Base-by-base conservation (phyloP, 2,888 invertebrate species). In the Acleris cristana region DNA sequence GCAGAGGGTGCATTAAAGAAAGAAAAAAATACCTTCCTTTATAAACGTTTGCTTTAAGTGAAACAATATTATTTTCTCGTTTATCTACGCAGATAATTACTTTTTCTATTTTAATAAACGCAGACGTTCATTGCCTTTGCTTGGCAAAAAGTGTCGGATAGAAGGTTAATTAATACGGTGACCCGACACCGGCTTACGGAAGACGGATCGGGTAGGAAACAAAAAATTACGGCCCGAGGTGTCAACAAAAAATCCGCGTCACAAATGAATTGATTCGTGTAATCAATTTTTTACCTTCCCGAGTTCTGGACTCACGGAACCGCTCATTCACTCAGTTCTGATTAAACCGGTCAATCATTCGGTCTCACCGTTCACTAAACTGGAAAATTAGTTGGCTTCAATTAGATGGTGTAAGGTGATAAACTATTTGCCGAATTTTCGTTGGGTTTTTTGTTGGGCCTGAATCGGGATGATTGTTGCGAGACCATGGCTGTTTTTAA, bases 281-380 rank as follows among this genome's bases (percentile, higher is more conserved):
- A 89, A 89, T 89, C 87, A 88, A 85, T 88, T 89, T 89, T 89
- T 89, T 88, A 84, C 81, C 79, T 76, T 76, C 74, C 74, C n/a
- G 48, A 67, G 75, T 76, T 74, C 75, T 69, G 69, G 73, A 73
- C 64, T 69, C 68, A 65, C 72, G 76, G 80, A 79, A 79, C 73
- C 76, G 79, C 79, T 85, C 87, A 84, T 84, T 87, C 87, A 82
- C 80, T 82, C 84, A 79, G 81, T 76, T 78, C 82, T 87, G 89
- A 90, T 89, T 89, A 86, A 85, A 87, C 84, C 87, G 90, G 89
- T 89, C 89, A 88, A 90, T 90, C 89, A 90, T 86, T 88, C 82
- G 82, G 85, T 86, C 87, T 89, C 82, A 86, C 88, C 83, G 87
- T 89, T 86, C 90, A 88, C 80, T 88, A 87, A 87, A 83, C 90